Conservation (phyloP, 2,797 vertebrate genomes). For the Malacoctenus gilli region DNA sequence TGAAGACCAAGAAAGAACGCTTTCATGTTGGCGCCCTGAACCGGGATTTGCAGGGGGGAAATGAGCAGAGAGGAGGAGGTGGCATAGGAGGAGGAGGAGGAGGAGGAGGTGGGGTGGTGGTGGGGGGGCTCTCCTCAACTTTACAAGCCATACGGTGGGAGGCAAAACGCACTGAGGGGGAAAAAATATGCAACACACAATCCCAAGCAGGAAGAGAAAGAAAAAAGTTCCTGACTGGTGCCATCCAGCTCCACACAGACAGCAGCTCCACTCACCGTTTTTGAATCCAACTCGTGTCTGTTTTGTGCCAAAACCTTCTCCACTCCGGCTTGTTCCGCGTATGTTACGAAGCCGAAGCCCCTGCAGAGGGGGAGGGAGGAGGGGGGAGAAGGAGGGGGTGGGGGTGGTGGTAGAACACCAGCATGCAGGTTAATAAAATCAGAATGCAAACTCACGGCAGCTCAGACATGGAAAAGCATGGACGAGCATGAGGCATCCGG, state of each 20-base stretch:
- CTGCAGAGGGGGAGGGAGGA: conserved; percentile 69
- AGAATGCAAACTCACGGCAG: conserved; percentile 23
- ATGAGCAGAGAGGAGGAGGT: conserved; percentile 65
- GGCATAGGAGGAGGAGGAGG: conserved; percentile 36
- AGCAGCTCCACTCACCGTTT: conserved; percentile 89
- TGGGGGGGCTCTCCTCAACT: conserved; percentile 60
- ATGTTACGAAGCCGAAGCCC: conserved; percentile 97
- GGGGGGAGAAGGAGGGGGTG: background rate
- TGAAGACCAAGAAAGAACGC: conserved; percentile 84
- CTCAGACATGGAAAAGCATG: conserved; percentile 50
- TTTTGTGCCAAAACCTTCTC: conserved; percentile 97
- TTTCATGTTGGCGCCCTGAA: conserved; percentile 83
- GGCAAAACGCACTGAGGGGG: conserved; percentile 48
- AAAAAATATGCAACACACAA: conserved; percentile 30
- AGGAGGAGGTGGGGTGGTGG: conserved; percentile 15
- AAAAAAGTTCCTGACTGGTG: conserved; percentile 11
- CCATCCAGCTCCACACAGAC: conserved; percentile 1
- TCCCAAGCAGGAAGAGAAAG: background rate
- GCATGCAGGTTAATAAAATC: background rate
- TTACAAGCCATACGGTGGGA: conserved; percentile 72
- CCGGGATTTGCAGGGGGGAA: conserved; percentile 78
- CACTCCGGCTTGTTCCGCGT: conserved; percentile 95
- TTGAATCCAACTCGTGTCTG: conserved; percentile 96
- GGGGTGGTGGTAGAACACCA: too few relatives aligned
- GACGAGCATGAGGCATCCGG: conserved; percentile 47